phyloP scores from a whole-genome alignment of 2,797 vertebrate species.

The Falco concolor region DNA sequence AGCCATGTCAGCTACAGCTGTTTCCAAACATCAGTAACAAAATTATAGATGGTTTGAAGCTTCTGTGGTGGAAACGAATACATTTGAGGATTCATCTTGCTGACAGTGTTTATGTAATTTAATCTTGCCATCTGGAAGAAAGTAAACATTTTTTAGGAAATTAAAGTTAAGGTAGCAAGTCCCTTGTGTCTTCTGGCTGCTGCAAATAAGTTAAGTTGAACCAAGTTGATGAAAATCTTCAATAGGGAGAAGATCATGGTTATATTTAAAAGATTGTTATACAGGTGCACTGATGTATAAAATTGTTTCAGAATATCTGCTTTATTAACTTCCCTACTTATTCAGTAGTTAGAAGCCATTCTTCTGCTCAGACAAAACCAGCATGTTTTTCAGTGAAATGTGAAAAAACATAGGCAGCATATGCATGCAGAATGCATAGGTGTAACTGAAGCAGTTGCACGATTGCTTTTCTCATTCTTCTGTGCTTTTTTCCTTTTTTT shows the following conservation, averaged over 20 bases:
- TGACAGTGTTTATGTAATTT: constrained; percentile 88
- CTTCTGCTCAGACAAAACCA: not conserved
- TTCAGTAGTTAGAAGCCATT: not conserved
- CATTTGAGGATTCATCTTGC: constrained; percentile 82
- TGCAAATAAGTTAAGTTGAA: constrained; percentile 52
- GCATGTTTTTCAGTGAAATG: not conserved
- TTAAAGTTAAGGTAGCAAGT: constrained; percentile 76
- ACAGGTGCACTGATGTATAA: not conserved
- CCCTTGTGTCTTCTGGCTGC: constrained; percentile 55
- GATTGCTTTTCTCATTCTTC: not conserved
- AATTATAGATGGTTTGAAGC: constrained; percentile 81
- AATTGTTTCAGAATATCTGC: constrained; percentile 27
- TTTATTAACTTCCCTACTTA: constrained; percentile 33
- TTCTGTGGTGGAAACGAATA: constrained; percentile 76
- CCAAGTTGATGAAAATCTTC: constrained; percentile 49
- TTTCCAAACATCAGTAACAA: constrained; percentile 81
- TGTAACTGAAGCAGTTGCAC: not conserved
- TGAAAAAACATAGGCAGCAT: not conserved
- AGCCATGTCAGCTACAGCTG: constrained; percentile 81
- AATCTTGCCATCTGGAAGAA: constrained; percentile 88
- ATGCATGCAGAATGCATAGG: not conserved
- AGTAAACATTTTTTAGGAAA: constrained; percentile 83
- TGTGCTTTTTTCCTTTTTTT: not conserved
- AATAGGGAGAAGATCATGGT: not conserved
- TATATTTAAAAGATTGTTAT: constrained; percentile 44